Conservation (phyloP, 2,888 invertebrate genomes). For the Nemapogon koenigi region DNA sequence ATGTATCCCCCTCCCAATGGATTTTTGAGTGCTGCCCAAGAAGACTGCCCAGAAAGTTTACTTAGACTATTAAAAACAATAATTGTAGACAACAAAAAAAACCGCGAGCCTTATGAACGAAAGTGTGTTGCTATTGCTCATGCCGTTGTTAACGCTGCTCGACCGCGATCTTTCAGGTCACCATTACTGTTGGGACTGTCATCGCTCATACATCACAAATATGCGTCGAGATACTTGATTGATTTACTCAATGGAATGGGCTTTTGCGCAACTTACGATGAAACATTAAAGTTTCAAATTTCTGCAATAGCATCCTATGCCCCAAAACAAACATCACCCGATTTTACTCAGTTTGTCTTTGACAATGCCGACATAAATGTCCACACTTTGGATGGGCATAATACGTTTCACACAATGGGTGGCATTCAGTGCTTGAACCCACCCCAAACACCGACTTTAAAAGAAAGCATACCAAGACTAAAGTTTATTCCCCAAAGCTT, state of each 20-base stretch:
- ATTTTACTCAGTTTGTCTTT: slow-evolving; percentile 15
- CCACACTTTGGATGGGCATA: slow-evolving; percentile 17
- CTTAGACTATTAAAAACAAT: background rate
- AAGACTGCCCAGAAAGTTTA: too few relatives aligned
- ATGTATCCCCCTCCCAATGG: background rate
- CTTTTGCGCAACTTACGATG: background rate
- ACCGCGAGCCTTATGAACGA: background rate
- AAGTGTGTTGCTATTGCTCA: background rate
- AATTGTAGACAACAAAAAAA: background rate
- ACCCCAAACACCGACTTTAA: background rate
- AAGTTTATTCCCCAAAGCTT: slow-evolving; percentile 2
- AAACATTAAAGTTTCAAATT: background rate
- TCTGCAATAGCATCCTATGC: slow-evolving; percentile 2
- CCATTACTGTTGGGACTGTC: background rate
- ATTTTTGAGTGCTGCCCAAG: too few relatives aligned
- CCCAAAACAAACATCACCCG: background rate
- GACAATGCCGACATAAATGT: slow-evolving; percentile 19
- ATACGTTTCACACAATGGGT: slow-evolving; percentile 19
- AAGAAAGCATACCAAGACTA: slow-evolving; percentile 1
- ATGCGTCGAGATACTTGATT: background rate
- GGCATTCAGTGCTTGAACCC: slow-evolving; percentile 15
- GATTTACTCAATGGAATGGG: background rate
- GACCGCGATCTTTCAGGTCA: background rate
- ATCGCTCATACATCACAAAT: background rate
- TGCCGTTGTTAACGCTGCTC: background rate